These are phyloP conservation scores for Periplaneta americana DNA, from an alignment of 1,140 invertebrate genomes.

Conservation along the genomic window DNA sequence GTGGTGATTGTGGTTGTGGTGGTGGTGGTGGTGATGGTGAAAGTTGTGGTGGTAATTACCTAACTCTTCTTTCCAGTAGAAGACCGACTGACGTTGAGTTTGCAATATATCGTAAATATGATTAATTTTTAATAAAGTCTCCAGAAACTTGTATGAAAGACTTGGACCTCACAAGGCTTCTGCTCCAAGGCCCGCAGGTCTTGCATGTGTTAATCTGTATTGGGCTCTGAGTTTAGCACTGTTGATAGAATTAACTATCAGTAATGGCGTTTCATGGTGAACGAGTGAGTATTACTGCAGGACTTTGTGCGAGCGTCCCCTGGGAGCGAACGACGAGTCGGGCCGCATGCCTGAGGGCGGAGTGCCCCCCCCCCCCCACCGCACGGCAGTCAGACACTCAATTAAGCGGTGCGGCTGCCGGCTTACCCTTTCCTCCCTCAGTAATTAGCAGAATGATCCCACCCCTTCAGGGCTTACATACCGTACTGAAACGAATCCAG, in stretches of 20 bases:
- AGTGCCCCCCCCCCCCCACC: not conserved
- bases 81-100: too few species aligned
- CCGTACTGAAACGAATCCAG: not conserved
- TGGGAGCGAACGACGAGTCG: too few species aligned
- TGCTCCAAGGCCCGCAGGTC: not conserved
- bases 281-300: not conserved
- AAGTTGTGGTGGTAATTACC: too few species aligned
- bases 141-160: too few species aligned
- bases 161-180: not conserved
- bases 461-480: not conserved
- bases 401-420: not conserved
- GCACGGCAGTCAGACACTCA: not conserved
- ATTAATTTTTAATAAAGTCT: too few species aligned
- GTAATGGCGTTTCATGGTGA: not conserved
- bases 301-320: not conserved
- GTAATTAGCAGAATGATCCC: not conserved
- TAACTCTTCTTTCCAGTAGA: too few species aligned
- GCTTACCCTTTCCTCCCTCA: not conserved
- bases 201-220: too few species aligned
- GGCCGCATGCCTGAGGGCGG: not conserved
- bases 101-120: too few species aligned
- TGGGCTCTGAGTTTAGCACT: too few species aligned
- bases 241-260: not conserved
- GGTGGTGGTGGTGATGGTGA: too few species aligned
- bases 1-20: too few species aligned